Percentiles rank a stretch among this genome's conserved stretches.
phyloP scores from a whole-genome alignment of 2,888 invertebrate species.

The Rhingia rostrata region DNA sequence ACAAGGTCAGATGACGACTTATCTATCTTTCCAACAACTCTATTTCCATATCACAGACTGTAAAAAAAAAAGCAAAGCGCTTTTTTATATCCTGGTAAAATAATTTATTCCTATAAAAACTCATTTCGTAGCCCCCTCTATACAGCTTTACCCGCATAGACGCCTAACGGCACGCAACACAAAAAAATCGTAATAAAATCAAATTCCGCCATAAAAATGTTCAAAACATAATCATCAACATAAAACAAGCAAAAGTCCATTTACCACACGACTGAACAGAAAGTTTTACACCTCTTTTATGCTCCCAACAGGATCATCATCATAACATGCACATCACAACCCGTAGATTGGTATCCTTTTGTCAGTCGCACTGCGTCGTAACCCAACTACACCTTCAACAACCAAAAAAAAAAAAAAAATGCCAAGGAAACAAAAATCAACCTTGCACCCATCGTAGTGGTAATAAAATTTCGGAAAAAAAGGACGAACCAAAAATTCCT shows the following conservation, averaged over 20 bases:
- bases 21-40: no score
- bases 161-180: neutral
- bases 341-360: constrained; percentile 21
- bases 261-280: constrained; percentile 63
- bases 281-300: constrained; percentile 72
- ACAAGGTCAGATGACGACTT: no score
- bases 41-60: no score
- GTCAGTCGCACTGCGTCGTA: neutral
- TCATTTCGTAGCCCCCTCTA: no score
- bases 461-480: constrained; percentile 57
- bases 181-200: constrained; percentile 33
- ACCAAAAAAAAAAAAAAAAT: no score
- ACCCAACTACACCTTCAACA: constrained; percentile 34
- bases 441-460: constrained; percentile 38
- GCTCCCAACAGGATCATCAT: constrained; percentile 60
- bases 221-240: constrained; percentile 67
- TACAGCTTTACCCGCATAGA: neutral
- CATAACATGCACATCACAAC: constrained; percentile 36
- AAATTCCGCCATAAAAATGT: constrained; percentile 61
- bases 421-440: constrained; percentile 37
- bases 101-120: no score
- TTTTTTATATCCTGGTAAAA: no score
- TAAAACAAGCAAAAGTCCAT: constrained; percentile 72
- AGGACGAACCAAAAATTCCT: constrained; percentile 33
- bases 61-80: no score